Evolutionary conservation across 2,113 vertebrate genomes (phyloP).

Genomic region (Pachypanchax playfairii): DNA sequence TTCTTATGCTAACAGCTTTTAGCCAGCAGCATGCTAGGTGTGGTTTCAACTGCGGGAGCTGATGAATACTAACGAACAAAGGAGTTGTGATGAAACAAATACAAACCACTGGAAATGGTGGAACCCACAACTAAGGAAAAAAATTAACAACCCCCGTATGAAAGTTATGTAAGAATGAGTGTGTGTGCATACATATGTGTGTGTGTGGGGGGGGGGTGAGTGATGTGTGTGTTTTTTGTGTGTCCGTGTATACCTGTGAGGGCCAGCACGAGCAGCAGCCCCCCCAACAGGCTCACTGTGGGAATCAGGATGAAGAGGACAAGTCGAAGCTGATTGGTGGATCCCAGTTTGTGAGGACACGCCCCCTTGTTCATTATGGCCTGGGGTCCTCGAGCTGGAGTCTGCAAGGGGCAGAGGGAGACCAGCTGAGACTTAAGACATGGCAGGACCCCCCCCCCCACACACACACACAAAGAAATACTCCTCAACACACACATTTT

Average conservation of each 20-base stretch:
- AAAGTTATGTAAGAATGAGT: no score
- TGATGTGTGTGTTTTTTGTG: no score
- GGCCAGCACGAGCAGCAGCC: constrained; percentile 54
- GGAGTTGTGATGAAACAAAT: no score
- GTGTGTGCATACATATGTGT: fast-evolving
- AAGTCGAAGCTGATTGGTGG: constrained; percentile 55
- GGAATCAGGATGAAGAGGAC: constrained; percentile 70
- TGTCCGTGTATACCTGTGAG: constrained; percentile 45
- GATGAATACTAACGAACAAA: no score
- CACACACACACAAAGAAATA: not conserved
- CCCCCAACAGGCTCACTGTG: constrained; percentile 53
- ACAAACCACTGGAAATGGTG: no score
- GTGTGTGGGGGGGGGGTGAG: fast-evolving
- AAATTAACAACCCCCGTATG: no score
- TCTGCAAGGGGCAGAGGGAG: constrained; percentile 34
- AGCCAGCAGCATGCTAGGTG: no score
- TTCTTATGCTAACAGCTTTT: no score
- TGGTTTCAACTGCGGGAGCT: no score
- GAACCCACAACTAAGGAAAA: no score
- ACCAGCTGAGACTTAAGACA: not conserved
- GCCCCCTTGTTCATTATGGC: constrained; percentile 48
- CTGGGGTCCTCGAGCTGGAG: constrained; percentile 22
- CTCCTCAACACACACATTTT: no score
- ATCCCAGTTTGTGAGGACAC: constrained; percentile 61
- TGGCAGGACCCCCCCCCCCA: no score